These are phyloP conservation scores for Rhabdornis inornatus DNA, from an alignment of 2,113 vertebrate species.

Conservation along the genomic window DNA sequence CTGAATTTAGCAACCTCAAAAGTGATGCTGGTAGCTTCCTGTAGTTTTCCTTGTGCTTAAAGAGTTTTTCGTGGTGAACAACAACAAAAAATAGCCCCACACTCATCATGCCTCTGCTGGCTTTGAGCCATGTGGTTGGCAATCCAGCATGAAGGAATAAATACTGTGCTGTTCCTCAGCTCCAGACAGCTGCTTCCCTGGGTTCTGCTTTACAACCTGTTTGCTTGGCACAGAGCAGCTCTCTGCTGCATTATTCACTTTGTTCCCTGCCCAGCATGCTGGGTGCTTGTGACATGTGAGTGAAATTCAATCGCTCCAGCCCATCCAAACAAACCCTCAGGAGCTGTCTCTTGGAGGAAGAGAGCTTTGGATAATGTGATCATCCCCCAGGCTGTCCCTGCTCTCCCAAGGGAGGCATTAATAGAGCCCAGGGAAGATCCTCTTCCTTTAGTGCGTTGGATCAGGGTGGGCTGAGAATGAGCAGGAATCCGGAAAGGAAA, in stretches of 20 bases:
- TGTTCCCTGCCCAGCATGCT: neutral
- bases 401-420: neutral
- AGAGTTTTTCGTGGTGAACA: neutral
- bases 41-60: neutral
- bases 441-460: neutral
- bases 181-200: constrained; percentile 3
- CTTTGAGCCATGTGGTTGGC: neutral
- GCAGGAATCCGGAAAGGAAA: neutral
- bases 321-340: neutral
- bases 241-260: constrained; percentile 10
- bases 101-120: neutral
- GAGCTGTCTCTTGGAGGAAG: neutral
- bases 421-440: neutral
- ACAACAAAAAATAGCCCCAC: neutral
- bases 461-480: neutral
- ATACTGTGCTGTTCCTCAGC: neutral
- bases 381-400: neutral
- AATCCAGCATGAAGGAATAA: neutral
- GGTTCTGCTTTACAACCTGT: neutral
- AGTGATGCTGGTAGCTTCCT: neutral
- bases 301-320: neutral
- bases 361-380: neutral
- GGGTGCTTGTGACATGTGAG: neutral
- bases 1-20: neutral
- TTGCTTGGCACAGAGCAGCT: constrained; percentile 28